Conservation (phyloP, 2,797 vertebrate species). For the Gymnodraco acuticeps region DNA sequence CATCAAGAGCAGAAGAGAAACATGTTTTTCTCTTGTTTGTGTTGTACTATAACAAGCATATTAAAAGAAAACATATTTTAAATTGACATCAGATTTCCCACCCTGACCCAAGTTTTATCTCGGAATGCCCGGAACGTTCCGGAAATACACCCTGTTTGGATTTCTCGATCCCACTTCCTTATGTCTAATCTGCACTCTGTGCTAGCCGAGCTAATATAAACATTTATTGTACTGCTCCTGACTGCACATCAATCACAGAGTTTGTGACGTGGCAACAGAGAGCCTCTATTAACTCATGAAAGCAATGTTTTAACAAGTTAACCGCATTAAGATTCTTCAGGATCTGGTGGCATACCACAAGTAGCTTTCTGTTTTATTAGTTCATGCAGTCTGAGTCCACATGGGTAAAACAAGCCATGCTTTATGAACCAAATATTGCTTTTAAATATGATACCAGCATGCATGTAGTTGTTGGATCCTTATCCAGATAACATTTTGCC, state of each 20-base stretch:
- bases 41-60: slow-evolving; percentile 63
- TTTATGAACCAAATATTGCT: slow-evolving; percentile 45
- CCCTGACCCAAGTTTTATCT: slow-evolving; percentile 71
- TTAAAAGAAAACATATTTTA: slow-evolving; percentile 67
- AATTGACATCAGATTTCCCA: slow-evolving; percentile 78
- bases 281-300: slow-evolving; percentile 60
- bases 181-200: slow-evolving; percentile 67
- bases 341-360: slow-evolving; percentile 67
- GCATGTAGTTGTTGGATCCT: slow-evolving; percentile 14
- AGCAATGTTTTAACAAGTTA: slow-evolving; percentile 74
- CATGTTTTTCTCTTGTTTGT: slow-evolving; percentile 52
- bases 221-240: slow-evolving; percentile 71
- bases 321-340: slow-evolving; percentile 72
- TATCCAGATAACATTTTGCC: slow-evolving; percentile 32
- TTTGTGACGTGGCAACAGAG: slow-evolving; percentile 62
- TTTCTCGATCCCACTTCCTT: slow-evolving; percentile 75
- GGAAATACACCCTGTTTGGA: slow-evolving; percentile 77
- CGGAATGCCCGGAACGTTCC: slow-evolving; percentile 67
- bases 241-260: slow-evolving; percentile 70
- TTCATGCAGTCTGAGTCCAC: slow-evolving; percentile 35
- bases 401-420: slow-evolving; percentile 36
- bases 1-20: slow-evolving; percentile 45
- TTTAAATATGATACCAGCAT: slow-evolving; percentile 35
- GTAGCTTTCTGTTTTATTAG: slow-evolving; percentile 66
- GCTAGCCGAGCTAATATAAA: slow-evolving; percentile 76